These are phyloP conservation scores for Catocala fraxini DNA, from an alignment of 2,888 invertebrate genomes.

Conservation along the genomic window DNA sequence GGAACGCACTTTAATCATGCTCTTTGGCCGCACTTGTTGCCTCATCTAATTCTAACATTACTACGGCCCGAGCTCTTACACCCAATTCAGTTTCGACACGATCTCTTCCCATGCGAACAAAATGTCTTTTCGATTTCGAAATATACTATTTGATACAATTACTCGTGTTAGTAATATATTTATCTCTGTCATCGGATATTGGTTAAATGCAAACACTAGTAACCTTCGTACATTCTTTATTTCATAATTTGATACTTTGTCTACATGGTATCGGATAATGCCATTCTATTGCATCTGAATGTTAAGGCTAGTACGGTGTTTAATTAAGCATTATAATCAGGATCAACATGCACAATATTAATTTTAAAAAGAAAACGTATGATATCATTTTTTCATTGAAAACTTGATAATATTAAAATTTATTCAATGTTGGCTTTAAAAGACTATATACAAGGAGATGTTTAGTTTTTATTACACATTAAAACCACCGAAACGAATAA, in stretches of 20 bases:
- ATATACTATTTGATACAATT: constrained; percentile 49
- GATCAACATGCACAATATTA: background rate
- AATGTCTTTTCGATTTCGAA: constrained; percentile 60
- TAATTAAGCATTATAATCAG: constrained; percentile 4
- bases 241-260: constrained; percentile 55
- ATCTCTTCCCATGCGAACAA: constrained; percentile 66
- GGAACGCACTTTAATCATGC: constrained; percentile 51
- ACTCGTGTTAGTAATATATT: constrained; percentile 37
- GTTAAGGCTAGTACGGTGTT: constrained; percentile 27
- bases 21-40: constrained; percentile 58
- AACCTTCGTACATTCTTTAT: constrained; percentile 62
- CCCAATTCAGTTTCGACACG: constrained; percentile 66
- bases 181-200: constrained; percentile 56
- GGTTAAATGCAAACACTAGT: constrained; percentile 52
- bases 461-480: background rate
- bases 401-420: too few relatives aligned
- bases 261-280: constrained; percentile 43
- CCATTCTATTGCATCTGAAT: constrained; percentile 46
- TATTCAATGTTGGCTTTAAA: background rate
- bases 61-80: constrained; percentile 54
- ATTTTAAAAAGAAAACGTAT: too few relatives aligned
- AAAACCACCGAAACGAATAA: background rate
- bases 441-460: background rate
- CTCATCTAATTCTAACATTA: constrained; percentile 65
- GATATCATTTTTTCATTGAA: too few relatives aligned